Base-by-base conservation (phyloP, 1,140 invertebrate genomes). In the Habropoda laboriosa region DNA sequence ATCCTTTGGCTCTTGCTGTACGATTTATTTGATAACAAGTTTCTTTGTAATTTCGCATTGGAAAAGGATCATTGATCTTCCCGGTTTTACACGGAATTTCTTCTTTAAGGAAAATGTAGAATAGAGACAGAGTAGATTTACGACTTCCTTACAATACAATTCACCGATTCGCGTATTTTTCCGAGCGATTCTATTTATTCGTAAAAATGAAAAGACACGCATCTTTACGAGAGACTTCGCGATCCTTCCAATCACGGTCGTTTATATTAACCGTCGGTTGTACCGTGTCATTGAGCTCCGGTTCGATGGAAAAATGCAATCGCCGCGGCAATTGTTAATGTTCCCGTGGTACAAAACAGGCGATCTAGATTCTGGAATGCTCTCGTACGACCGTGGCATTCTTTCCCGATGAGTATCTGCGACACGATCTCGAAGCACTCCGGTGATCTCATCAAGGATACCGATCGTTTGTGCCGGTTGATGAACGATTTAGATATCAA, bases 401-500 rank as follows among this genome's bases (percentile, higher is more conserved):
- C 71, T 80, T 80, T 68, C 51, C 45, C 30, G 53, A 72, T 66
- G 60, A 12, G 45, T 82, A 81, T 60, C 80, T 12, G 42, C 51
- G 67, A 35, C 53, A 68, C 66, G 82, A 84, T 80, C 66, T 30
- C 32, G 8, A 27, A 40, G 45, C 5, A 30, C 57, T 53, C n/a
- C 55, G 30, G 40, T 63, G 57, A 70, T 85, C 79, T 81, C 51
- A 73, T 76, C 80, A 45, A 30, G 57, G 49, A 81, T 84, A 63
- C 51, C 66, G 51, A 79, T 76, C 70, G 47, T 71, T 35, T n/a
- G 45, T 70, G 42, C 35, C 18, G 21, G 27, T 81, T 53, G 57
- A 81, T 81, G 55, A 73, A 78, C 80, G 80, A 82, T 82, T 84
- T 86, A 86, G 70, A 78, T 85, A 84, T 85, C 68, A 74, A 63